Evolutionary conservation across 2,113 vertebrate genomes (phyloP).

Genomic region (Phocoena sinus): DNA sequence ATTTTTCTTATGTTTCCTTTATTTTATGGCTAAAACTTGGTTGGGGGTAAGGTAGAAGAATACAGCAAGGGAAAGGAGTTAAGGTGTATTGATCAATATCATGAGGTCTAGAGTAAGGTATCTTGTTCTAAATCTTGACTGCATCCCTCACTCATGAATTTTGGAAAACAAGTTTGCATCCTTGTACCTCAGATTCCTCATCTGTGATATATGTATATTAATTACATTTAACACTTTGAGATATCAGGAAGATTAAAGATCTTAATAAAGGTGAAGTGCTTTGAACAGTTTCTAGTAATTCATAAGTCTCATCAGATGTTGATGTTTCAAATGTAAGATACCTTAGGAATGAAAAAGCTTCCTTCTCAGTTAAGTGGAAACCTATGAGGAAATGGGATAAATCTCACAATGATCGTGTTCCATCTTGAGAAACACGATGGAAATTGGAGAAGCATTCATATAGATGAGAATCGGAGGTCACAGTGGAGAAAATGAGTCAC

Average conservation of each 20-base stretch:
- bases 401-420: rapidly evolving
- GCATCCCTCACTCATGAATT: neutral
- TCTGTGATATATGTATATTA: neutral
- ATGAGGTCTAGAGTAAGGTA: neutral
- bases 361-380: neutral
- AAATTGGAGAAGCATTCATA: neutral
- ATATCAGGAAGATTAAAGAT: neutral
- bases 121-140: neutral
- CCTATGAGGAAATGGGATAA: neutral
- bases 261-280: neutral
- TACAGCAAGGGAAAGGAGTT: neutral
- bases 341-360: neutral
- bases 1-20: neutral
- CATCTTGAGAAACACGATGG: neutral
- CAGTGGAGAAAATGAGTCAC: neutral
- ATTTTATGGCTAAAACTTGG: neutral
- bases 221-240: neutral
- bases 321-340: neutral
- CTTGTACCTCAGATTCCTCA: neutral
- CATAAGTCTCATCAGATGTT: neutral
- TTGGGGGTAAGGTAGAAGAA: neutral
- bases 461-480: neutral
- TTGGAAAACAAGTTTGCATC: neutral
- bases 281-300: neutral
- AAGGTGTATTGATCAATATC: neutral